Base-by-base conservation (phyloP, 2,888 invertebrate genomes). In the Yponomeuta cagnagella region DNA sequence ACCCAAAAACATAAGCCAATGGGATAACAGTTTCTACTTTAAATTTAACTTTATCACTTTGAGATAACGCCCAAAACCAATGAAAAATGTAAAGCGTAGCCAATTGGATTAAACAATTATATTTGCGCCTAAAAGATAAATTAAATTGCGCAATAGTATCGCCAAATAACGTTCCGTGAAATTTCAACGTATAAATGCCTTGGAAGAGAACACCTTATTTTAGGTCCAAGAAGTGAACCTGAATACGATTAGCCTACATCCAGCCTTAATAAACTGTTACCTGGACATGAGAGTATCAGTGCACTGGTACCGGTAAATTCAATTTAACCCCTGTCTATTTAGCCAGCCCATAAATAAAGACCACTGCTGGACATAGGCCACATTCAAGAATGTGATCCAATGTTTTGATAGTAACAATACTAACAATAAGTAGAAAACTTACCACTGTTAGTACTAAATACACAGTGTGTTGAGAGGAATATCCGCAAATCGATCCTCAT, bases 161-260 rank as follows among this genome's bases (percentile, higher is more conserved):
- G 52, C 2, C 52, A 12, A 58, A 1, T 58, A 43, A 0, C 43
- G 43, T 8, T 43, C 8, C 3, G 6, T 33, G 9, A 43, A 43
- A 43, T 8, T 43, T 43, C 5, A 43, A 33, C 33, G 4, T 6
- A 52, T 9, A 15, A 3, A 15, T 15, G 52, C 52, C 12, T 58
- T 4, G 52, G 43, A 43, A 43, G 52, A 58, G 52, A 58, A 58
- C 52, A 58, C 52, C 52, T 15, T 58, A 12, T 58, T 58, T 15
- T 43, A 43, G 43, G 0, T 58, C 52, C 12, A 15, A 58, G 52
- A 58, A 58, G 15, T 58, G 52, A 79, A 79, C 78, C 77, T 77
- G 82, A 80, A 83, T 82, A 75, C 75, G 74, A 81, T 85, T 84
- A 83, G 77, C 83, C 85, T 76, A 80, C 79, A 82, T 82, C 74